phyloP scores from a whole-genome alignment of 1,140 invertebrate genomes.

The Dreissena polymorpha region DNA sequence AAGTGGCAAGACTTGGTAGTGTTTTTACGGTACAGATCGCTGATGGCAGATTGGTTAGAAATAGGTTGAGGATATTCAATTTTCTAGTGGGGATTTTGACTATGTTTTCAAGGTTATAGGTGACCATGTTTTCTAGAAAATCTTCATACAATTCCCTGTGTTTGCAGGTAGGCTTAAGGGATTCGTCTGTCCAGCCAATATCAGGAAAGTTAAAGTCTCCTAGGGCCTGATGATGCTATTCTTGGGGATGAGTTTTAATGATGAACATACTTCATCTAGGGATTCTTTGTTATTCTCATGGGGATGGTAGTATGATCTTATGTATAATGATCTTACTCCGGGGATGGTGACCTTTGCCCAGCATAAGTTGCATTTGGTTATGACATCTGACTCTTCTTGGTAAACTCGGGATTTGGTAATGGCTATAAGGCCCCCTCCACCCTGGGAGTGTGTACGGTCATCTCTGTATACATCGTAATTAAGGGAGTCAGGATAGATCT shows the following conservation, averaged over 20 bases:
- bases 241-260: slow-evolving; percentile 11
- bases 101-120: slow-evolving; percentile 29
- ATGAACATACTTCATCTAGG: slow-evolving; percentile 15
- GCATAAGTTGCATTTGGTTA: slow-evolving; percentile 10
- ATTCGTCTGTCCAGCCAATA: slow-evolving; percentile 11
- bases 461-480: slow-evolving; percentile 24
- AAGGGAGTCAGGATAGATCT: slow-evolving; percentile 10
- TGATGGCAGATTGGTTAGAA: slow-evolving; percentile 26
- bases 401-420: not conserved
- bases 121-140: not conserved
- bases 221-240: slow-evolving; percentile 17
- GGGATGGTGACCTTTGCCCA: slow-evolving; percentile 11
- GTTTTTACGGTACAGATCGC: slow-evolving; percentile 12
- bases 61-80: slow-evolving; percentile 13
- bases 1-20: slow-evolving; percentile 24
- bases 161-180: slow-evolving; percentile 6
- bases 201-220: slow-evolving; percentile 30
- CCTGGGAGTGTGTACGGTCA: not conserved
- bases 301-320: slow-evolving; percentile 19
- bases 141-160: not conserved
- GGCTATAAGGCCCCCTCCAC: slow-evolving; percentile 7
- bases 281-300: slow-evolving; percentile 17
- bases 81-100: slow-evolving; percentile 45
- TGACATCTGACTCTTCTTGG: slow-evolving; percentile 23
- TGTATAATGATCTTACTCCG: slow-evolving; percentile 9